A percentile compares a stretch with the other conserved stretches of the same genome.
Conservation (phyloP, 2,113 vertebrate species). For the Scophthalmus maximus region DNA sequence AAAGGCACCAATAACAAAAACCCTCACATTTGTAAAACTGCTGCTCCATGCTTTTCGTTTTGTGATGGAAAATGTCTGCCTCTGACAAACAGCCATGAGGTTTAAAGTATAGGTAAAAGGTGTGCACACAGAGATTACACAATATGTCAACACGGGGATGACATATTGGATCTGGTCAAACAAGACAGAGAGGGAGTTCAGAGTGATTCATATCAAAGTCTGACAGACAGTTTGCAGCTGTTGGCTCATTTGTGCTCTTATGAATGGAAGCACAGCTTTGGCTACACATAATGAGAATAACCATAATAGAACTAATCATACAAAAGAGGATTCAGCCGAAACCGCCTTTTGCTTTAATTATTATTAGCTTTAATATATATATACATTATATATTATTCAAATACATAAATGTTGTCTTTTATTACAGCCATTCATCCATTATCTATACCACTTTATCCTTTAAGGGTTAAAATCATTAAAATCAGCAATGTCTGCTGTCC, state of each 20-base stretch:
- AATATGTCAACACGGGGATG: conserved; percentile 4
- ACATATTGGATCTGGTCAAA: conserved; percentile 16
- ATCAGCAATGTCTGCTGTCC: too few species aligned
- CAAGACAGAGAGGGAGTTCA: background rate
- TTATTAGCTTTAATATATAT: too few species aligned
- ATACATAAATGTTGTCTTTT: too few species aligned
- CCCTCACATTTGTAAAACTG: background rate
- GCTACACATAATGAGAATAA: background rate
- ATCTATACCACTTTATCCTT: too few species aligned
- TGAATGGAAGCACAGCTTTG: background rate
- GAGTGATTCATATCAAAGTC: background rate
- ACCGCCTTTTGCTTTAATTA: too few species aligned
- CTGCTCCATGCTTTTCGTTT: background rate
- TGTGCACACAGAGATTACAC: conserved; percentile 37
- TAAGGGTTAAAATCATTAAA: too few species aligned
- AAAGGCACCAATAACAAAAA: background rate
- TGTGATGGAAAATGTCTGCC: background rate
- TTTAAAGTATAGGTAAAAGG: conserved; percentile 29
- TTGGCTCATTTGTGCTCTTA: too few species aligned
- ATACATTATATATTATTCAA: too few species aligned
- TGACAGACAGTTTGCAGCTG: background rate
- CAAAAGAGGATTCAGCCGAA: too few species aligned
- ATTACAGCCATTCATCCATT: too few species aligned
- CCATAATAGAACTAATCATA: background rate
- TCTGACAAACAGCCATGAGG: background rate